Base-by-base conservation (phyloP, 2,113 vertebrate genomes). In the Mesembrinibis cayennensis region DNA sequence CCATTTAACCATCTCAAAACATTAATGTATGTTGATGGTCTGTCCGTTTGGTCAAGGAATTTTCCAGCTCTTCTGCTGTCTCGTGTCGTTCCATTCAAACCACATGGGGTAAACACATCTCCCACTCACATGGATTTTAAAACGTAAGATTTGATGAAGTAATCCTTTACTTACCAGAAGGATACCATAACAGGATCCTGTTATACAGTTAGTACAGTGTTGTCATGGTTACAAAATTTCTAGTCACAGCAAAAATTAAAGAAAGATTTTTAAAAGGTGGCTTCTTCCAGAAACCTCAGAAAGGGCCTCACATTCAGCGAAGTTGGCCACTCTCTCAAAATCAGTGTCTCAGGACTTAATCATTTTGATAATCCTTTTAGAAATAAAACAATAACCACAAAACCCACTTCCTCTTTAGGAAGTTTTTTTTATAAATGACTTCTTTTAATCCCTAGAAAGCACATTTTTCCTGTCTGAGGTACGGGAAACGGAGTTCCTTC, bases 201-300 rank as follows among this genome's bases (percentile, higher is more conserved):
- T 82, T 89, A 53, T 36, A 36, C 38, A 78, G 77, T 62, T 87
- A 67, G 63, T 23, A 58, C 32, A 44, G 36, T 66, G 76, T 80
- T 90, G 82, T 73, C 63, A 89, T 29, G 83, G 58, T 45, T 90
- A 61, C 66, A 95, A 38, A 42, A 90, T 85, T 89, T 81, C 49
- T 40, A 70, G n/a, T 90, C 55, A 50, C 38, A 59, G 50, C 17
- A 50, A 86, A 67, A 87, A 74, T 61, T 92, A 50, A 73, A 91
- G n/a, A 30, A 66, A 88, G 34, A 42, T 21, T 95, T 94, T 58
- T 30, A 38, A 34, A 84, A 66, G 36, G 7, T 44, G 17, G 6
- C 16, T 90, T 44, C 18, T 73, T 80, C 86, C 73, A 93, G 52
- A 74, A 58, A n/a, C 32, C 32, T 71, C 52, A 30, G 36, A 44